A percentile compares a stretch with the other conserved stretches of the same genome.
Conservation (phyloP, 1,140 invertebrate species). For the Acromyrmex heyeri region DNA sequence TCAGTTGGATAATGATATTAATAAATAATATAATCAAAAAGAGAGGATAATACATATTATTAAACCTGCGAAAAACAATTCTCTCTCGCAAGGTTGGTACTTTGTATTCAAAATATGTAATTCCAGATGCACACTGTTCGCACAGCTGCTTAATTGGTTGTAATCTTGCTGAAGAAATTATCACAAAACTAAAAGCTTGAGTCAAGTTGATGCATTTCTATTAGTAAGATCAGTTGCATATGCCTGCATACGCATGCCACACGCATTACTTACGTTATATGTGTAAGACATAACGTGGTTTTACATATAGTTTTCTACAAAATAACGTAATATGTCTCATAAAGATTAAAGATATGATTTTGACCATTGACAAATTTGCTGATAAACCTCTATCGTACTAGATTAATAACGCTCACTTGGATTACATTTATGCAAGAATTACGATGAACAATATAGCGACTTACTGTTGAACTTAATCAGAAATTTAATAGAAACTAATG, state of each 20-base stretch:
- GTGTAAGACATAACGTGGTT: background rate
- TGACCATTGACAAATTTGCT: too few species aligned
- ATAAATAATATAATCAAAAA: background rate
- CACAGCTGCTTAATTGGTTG: background rate
- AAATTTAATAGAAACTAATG: background rate
- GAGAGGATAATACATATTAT: background rate
- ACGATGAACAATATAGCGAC: background rate
- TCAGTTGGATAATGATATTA: too few species aligned
- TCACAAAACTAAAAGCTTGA: background rate
- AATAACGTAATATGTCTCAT: slow-evolving; percentile 4
- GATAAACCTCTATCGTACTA: background rate
- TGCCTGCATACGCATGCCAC: background rate
- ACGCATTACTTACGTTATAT: slow-evolving; percentile 26
- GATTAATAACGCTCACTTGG: background rate
- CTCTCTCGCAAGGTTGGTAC: background rate
- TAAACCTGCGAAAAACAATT: slow-evolving; percentile 7
- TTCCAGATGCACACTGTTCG: background rate
- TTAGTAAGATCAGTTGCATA: background rate
- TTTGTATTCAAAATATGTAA: background rate
- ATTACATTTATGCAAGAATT: background rate
- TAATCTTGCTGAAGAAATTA: background rate
- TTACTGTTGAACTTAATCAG: background rate
- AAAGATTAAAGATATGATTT: too few species aligned
- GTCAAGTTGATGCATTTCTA: background rate
- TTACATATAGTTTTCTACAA: background rate